Conservation (phyloP, 2,888 invertebrate genomes). For the Tuberolachnus salignus region DNA sequence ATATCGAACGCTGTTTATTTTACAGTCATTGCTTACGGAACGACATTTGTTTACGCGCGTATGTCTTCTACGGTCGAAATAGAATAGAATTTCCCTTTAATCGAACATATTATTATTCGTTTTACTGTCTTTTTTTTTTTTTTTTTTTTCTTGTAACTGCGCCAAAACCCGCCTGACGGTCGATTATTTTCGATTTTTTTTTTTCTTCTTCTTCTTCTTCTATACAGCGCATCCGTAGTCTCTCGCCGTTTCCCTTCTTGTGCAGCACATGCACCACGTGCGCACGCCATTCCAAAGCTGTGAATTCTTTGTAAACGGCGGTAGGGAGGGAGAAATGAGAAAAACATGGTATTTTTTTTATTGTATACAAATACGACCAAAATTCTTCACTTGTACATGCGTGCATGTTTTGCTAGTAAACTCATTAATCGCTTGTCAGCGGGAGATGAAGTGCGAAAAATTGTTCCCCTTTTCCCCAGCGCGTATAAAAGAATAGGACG, state of each 20-base stretch:
- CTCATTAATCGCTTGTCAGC: constrained; percentile 55
- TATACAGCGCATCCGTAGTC: too few species aligned
- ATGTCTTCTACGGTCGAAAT: neutral
- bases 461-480: constrained; percentile 31
- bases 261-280: too few species aligned
- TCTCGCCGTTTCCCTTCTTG: neutral
- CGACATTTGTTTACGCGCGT: neutral
- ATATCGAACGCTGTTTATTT: too few species aligned
- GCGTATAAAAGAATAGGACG: constrained; percentile 23
- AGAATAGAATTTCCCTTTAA: constrained; percentile 16
- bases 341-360: constrained; percentile 22
- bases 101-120: constrained; percentile 44
- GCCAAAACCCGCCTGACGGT: constrained; percentile 37
- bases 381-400: constrained; percentile 34
- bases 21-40: neutral
- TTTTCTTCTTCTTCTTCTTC: neutral
- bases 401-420: constrained; percentile 43
- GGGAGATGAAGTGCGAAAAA: constrained; percentile 53
- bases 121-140: constrained; percentile 18
- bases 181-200: constrained; percentile 39
- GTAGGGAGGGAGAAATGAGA: neutral
- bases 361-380: constrained; percentile 26
- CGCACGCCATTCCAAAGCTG: neutral
- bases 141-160: constrained; percentile 33
- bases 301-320: constrained; percentile 30